Conservation (phyloP, 2,888 invertebrate genomes). For the Agrenia bidenticulata region DNA sequence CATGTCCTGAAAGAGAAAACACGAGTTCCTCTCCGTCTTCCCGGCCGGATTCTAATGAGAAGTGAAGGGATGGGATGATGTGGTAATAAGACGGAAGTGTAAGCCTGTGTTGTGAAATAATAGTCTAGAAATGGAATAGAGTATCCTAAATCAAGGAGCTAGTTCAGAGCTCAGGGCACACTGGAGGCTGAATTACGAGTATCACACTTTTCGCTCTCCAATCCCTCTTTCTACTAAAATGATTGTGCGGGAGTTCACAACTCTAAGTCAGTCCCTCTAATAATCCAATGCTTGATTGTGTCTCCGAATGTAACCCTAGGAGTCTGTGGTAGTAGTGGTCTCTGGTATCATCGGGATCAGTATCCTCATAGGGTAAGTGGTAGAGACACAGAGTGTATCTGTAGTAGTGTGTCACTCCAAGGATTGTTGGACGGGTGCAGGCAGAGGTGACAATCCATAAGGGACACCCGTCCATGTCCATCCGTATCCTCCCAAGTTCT, state of each 20-base stretch:
- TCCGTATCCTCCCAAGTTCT: too few species aligned
- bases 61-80: too few species aligned
- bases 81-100: too few species aligned
- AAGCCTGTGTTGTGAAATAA: background rate
- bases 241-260: slow-evolving; percentile 5
- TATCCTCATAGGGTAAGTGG: too few species aligned
- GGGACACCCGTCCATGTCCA: too few species aligned
- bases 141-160: background rate
- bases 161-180: background rate
- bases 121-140: background rate
- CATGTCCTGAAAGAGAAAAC: too few species aligned
- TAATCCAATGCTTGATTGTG: slow-evolving; percentile 7
- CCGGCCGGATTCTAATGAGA: too few species aligned
- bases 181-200: slow-evolving; percentile 8
- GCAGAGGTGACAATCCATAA: slow-evolving; percentile 46
- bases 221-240: background rate
- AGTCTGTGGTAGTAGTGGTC: too few species aligned
- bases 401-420: background rate
- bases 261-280: background rate
- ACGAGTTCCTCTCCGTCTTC: too few species aligned
- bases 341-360: too few species aligned
- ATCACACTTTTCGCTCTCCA: background rate
- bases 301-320: background rate
- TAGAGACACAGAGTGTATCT: background rate
- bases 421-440: slow-evolving; percentile 30